Conservation (phyloP, 2,888 invertebrate genomes). For the Tillus elongatus region DNA sequence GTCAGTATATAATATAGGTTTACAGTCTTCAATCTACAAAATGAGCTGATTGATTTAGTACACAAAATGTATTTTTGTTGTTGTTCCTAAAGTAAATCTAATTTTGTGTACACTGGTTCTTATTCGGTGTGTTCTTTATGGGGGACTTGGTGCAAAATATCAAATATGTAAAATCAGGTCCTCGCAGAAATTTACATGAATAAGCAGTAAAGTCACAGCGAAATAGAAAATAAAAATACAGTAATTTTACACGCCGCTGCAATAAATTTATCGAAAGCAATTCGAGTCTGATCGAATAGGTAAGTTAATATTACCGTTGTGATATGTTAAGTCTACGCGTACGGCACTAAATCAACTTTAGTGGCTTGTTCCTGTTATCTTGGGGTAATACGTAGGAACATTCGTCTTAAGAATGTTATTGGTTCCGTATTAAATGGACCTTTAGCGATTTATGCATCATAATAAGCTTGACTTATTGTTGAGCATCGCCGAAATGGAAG, state of each 20-base stretch:
- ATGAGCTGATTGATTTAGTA: no score
- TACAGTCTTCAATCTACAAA: no score
- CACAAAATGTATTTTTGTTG: no score
- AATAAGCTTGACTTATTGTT: conserved; percentile 26
- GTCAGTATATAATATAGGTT: no score
- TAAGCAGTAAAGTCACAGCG: no score
- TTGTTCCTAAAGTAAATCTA: no score
- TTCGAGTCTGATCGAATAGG: conserved; percentile 12
- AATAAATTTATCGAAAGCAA: conserved; percentile 15
- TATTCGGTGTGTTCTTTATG: no score
- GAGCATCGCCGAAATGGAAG: conserved; percentile 13
- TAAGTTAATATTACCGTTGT: conserved; percentile 22
- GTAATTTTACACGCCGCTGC: conserved; percentile 17
- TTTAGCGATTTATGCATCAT: conserved; percentile 30
- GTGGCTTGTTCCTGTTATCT: conserved; percentile 35
- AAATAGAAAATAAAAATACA: conserved; percentile 13
- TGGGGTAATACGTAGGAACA: conserved; percentile 32
- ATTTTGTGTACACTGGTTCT: no score
- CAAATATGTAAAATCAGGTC: no score
- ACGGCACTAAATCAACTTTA: conserved; percentile 35
- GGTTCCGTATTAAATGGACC: conserved; percentile 34
- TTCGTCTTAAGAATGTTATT: conserved; percentile 36
- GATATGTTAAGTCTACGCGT: conserved; percentile 21
- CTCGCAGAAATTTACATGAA: no score
- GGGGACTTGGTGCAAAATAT: no score